These are phyloP conservation scores for Meloidogyne exigua DNA, from an alignment of 1,140 invertebrate species.

Conservation along the genomic window DNA sequence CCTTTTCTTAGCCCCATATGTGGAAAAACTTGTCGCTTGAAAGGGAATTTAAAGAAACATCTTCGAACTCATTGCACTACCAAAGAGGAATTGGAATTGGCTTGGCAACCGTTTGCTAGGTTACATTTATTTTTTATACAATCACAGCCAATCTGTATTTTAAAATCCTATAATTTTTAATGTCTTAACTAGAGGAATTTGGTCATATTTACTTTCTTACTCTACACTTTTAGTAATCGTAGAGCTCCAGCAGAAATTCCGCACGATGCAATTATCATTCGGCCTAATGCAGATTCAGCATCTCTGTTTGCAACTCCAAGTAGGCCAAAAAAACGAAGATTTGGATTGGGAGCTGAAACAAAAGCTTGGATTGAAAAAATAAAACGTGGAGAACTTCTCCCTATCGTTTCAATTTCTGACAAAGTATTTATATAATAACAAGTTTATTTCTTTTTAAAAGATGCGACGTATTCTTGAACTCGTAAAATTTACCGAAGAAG, in stretches of 20 bases:
- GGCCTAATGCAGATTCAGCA: constrained; percentile 47
- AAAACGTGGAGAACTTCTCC: constrained; percentile 54
- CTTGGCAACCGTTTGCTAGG: constrained; percentile 62
- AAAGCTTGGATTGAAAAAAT: constrained; percentile 60
- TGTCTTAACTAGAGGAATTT: no score
- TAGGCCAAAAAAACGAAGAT: constrained; percentile 54
- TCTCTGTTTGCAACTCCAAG: constrained; percentile 53
- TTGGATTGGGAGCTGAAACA: constrained; percentile 55
- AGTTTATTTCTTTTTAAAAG: constrained; percentile 38
- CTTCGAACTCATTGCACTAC: constrained; percentile 58
- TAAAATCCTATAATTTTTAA: no score
- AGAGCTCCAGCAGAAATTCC: constrained; percentile 62
- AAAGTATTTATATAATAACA: constrained; percentile 40
- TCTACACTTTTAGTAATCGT: constrained; percentile 51
- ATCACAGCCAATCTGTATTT: no score
- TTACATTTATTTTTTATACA: constrained; percentile 22
- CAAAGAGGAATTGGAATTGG: constrained; percentile 61
- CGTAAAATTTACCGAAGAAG: constrained; percentile 43
- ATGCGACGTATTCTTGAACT: constrained; percentile 46
- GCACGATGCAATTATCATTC: constrained; percentile 61
- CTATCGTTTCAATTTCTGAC: constrained; percentile 43
- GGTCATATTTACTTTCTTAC: no score
- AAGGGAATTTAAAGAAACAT: constrained; percentile 58
- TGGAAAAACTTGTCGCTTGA: constrained; percentile 58
- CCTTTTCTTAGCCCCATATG: constrained; percentile 48